Evolutionary conservation across 2,113 vertebrate genomes (phyloP).

Genomic region (Columba livia): DNA sequence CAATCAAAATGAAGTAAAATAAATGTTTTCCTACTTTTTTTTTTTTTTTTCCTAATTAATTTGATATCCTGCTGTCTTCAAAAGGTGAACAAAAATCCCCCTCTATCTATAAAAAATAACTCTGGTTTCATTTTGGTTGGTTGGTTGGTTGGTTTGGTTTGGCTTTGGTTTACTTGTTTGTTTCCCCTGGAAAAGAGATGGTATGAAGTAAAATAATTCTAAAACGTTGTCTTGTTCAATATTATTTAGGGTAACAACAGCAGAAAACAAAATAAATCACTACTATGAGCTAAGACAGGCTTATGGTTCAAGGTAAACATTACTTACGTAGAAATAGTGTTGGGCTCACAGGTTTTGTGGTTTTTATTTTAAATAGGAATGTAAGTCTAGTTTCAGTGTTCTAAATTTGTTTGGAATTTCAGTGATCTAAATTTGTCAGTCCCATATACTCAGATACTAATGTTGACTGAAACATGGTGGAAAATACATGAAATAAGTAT

Average conservation of each 20-base stretch:
- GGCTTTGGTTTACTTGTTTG: no score
- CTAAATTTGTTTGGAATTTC: neutral
- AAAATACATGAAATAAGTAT: neutral
- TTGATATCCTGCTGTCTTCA: constrained; percentile 39
- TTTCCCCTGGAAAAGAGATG: neutral
- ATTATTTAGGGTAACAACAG: constrained; percentile 52
- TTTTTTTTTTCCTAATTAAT: constrained; percentile 43
- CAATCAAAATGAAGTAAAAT: constrained; percentile 34
- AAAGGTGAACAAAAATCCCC: constrained; percentile 1
- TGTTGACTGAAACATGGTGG: neutral
- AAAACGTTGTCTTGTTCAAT: neutral
- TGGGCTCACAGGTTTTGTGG: constrained; percentile 7
- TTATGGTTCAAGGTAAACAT: constrained; percentile 35
- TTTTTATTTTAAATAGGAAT: neutral
- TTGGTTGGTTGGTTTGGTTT: no score
- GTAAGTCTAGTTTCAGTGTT: neutral
- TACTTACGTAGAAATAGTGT: neutral
- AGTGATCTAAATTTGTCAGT: neutral
- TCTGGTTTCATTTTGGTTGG: neutral
- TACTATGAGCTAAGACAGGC: neutral
- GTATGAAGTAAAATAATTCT: neutral
- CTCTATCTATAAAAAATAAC: neutral
- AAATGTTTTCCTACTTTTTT: neutral
- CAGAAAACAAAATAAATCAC: constrained; percentile 36
- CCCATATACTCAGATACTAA: neutral